A percentile compares a stretch with the other conserved stretches of the same genome.
Evolutionary conservation across 2,888 invertebrate species (phyloP).

Genomic region (Tillus elongatus): DNA sequence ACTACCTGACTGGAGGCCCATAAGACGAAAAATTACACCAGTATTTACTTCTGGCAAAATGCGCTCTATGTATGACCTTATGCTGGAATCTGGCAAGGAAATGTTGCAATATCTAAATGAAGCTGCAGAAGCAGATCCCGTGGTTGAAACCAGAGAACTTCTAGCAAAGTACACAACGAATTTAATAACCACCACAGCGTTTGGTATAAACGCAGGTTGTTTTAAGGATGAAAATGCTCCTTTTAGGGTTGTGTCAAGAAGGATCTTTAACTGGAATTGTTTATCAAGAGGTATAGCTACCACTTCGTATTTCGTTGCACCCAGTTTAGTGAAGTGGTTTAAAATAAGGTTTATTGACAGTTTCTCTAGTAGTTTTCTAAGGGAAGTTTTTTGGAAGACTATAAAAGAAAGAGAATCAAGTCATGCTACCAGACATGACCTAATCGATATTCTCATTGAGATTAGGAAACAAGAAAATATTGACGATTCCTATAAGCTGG

Average conservation of each 20-base stretch:
- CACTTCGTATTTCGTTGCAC: conserved; percentile 19
- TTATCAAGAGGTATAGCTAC: conserved; percentile 15
- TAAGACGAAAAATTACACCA: conserved; percentile 44
- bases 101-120: not conserved
- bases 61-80: conserved; percentile 42
- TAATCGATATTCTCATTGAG: conserved; percentile 19
- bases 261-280: conserved; percentile 16
- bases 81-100: conserved; percentile 35
- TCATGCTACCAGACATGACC: conserved; percentile 17
- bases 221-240: conserved; percentile 20
- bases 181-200: conserved; percentile 19
- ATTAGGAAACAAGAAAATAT: conserved; percentile 15
- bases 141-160: conserved; percentile 18
- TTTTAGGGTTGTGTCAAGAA: conserved; percentile 16
- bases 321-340: conserved; percentile 18
- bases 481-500: conserved; percentile 13
- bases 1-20: conserved; percentile 44
- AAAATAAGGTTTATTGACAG: conserved; percentile 18
- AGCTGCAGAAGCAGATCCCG: not conserved
- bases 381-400: conserved; percentile 17
- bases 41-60: conserved; percentile 46
- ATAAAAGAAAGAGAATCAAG: conserved; percentile 16
- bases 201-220: conserved; percentile 21
- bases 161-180: conserved; percentile 20
- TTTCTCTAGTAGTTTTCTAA: conserved; percentile 14